Conservation (phyloP, 1,140 invertebrate genomes). For the Aphaenogaster ashmeadi region DNA sequence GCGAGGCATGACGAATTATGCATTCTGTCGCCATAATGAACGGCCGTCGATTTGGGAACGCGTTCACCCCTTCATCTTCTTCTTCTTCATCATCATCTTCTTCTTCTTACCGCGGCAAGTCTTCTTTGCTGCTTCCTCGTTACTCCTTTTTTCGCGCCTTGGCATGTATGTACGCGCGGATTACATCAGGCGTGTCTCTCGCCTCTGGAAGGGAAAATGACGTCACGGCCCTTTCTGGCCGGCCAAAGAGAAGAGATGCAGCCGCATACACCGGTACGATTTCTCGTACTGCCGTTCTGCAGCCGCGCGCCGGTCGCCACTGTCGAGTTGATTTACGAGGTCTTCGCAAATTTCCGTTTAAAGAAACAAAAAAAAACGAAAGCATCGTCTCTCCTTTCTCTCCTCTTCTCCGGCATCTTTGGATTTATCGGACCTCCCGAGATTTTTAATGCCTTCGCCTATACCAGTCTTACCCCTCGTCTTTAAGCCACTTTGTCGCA, state of each 20-base stretch:
- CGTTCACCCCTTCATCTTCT: slow-evolving; percentile 13
- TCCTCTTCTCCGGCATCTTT: not conserved
- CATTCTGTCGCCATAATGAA: slow-evolving; percentile 53
- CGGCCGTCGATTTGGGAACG: slow-evolving; percentile 48
- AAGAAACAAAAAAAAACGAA: slow-evolving; percentile 31
- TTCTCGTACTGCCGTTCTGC: slow-evolving; percentile 30
- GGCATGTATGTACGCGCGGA: slow-evolving; percentile 44
- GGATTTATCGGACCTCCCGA: slow-evolving; percentile 55
- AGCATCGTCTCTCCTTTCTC: not conserved
- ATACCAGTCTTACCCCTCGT: slow-evolving; percentile 10
- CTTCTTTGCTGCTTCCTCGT: slow-evolving; percentile 18
- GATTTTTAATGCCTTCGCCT: slow-evolving; percentile 49
- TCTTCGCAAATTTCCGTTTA: slow-evolving; percentile 36
- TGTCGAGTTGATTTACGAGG: slow-evolving; percentile 56
- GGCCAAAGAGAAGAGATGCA: slow-evolving; percentile 28
- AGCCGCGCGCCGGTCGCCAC: slow-evolving; percentile 27
- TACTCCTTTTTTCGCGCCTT: slow-evolving; percentile 57
- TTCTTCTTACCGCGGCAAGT: not conserved
- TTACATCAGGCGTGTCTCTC: slow-evolving; percentile 58
- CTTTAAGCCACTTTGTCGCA: slow-evolving; percentile 59
- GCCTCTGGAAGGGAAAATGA: slow-evolving; percentile 66
- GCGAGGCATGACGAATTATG: slow-evolving; percentile 66
- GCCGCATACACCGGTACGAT: slow-evolving; percentile 53
- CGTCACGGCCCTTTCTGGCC: slow-evolving; percentile 75
- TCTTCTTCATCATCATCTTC: not conserved